phyloP scores from a whole-genome alignment of 2,797 vertebrate genomes.

The Siniperca obscura region DNA sequence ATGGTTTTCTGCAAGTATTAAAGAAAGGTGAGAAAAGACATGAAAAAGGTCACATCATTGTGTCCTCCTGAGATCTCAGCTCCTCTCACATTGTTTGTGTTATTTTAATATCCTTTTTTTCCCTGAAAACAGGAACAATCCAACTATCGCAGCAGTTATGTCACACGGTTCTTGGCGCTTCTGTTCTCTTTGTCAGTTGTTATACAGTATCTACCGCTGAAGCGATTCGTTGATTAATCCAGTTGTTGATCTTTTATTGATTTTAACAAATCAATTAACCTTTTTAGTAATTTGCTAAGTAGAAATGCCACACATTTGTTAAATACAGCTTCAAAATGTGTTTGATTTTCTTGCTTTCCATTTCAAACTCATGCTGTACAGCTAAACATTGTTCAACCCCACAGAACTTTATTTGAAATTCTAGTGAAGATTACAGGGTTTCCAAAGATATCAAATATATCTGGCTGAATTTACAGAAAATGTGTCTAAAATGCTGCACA shows the following conservation, averaged over 20 bases:
- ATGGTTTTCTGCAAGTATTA: conserved; percentile 2
- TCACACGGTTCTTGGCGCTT: not conserved
- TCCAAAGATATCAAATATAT: not conserved
- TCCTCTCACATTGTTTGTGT: not conserved
- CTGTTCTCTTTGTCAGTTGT: not conserved
- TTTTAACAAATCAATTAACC: not conserved
- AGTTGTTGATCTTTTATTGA: not conserved
- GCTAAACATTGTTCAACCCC: not conserved
- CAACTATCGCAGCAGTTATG: not conserved
- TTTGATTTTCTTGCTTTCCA: not conserved
- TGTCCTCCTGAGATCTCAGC: not conserved
- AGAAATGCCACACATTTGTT: not conserved
- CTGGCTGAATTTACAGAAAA: not conserved
- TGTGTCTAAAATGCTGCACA: not conserved
- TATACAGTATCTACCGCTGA: not conserved
- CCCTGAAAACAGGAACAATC: not conserved
- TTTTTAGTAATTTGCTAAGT: not conserved
- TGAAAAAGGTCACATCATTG: not conserved
- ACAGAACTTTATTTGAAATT: not conserved
- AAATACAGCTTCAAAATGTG: not conserved
- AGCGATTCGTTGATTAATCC: not conserved
- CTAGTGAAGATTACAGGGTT: not conserved
- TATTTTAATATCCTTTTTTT: not conserved
- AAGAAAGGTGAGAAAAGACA: conserved; percentile 16
- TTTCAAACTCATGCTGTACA: not conserved